phyloP scores from a whole-genome alignment of 2,113 vertebrate genomes.

The Salvelinus sp. region DNA sequence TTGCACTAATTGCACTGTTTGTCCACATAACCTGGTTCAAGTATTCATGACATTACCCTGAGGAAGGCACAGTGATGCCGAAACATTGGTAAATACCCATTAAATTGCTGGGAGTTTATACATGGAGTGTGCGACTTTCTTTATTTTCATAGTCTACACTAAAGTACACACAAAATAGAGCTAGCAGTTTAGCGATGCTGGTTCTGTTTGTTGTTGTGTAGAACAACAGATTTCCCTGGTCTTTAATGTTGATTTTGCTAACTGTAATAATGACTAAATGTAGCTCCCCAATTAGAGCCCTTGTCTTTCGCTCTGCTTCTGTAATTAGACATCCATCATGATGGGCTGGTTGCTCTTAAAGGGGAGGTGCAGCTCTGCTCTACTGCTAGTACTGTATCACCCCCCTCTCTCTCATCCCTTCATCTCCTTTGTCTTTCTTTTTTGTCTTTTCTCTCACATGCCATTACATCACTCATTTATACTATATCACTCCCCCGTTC shows the following conservation, averaged over 20 bases:
- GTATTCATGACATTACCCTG: too few species aligned
- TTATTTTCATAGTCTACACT: too few species aligned
- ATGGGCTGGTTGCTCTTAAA: constrained; percentile 62
- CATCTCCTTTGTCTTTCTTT: constrained; percentile 32
- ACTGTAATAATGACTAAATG: constrained; percentile 54
- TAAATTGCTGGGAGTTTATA: too few species aligned
- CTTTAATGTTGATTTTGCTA: constrained; percentile 42
- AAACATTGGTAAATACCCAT: too few species aligned
- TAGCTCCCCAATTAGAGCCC: constrained; percentile 42
- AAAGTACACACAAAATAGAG: too few species aligned
- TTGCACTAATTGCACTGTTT: too few species aligned
- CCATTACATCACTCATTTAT: constrained; percentile 34
- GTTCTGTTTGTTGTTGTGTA: constrained; percentile 13
- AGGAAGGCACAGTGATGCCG: too few species aligned
- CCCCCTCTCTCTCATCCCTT: constrained; percentile 36
- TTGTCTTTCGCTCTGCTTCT: constrained; percentile 57
- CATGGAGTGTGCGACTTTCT: too few species aligned
- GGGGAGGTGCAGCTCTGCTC: constrained; percentile 43
- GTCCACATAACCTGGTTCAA: too few species aligned
- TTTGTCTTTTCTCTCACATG: not conserved
- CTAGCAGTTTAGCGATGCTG: not conserved
- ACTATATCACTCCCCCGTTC: constrained; percentile 24
- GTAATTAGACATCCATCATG: constrained; percentile 68
- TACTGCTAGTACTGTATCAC: not conserved
- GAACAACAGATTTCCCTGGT: not conserved